Conservation (phyloP, 1,140 invertebrate genomes). For the Meteorus sp. region DNA sequence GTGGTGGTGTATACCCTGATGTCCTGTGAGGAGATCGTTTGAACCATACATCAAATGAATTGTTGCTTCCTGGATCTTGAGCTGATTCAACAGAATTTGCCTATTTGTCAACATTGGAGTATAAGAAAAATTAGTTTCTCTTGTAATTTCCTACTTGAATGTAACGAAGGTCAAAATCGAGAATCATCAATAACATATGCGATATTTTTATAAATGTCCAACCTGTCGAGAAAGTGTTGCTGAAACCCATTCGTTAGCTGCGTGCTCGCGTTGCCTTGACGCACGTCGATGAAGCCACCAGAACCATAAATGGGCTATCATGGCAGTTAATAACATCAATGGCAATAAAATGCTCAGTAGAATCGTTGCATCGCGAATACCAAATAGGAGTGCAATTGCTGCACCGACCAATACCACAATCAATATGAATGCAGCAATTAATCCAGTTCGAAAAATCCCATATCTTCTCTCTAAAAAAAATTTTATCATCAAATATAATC, state of each 20-base stretch:
- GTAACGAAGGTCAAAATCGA: too few relatives aligned
- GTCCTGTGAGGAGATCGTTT: neutral
- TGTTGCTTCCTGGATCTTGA: neutral
- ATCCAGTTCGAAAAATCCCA: constrained; percentile 11
- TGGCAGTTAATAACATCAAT: constrained; percentile 12
- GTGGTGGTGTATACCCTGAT: neutral
- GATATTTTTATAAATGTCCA: too few relatives aligned
- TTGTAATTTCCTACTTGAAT: too few relatives aligned
- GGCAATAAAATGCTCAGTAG: constrained; percentile 9
- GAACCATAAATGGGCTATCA: constrained; percentile 18
- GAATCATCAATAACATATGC: too few relatives aligned
- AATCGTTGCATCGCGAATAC: constrained; percentile 12
- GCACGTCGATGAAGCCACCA: constrained; percentile 14
- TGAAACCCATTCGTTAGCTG: constrained; percentile 16
- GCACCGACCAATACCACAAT: constrained; percentile 4
- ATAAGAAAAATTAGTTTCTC: neutral
- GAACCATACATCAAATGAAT: neutral
- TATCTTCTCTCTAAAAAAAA: neutral
- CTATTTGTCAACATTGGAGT: too few relatives aligned
- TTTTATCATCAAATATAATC: neutral
- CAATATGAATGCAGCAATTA: constrained; percentile 7
- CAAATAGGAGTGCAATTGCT: constrained; percentile 13
- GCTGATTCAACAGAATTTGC: neutral
- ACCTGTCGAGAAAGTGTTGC: constrained; percentile 17
- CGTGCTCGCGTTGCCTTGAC: constrained; percentile 7